Percentiles rank a stretch among this genome's conserved stretches.
These are phyloP conservation scores for Eutrigla gurnardus DNA, from an alignment of 2,797 vertebrate species.

Conservation along the genomic window DNA sequence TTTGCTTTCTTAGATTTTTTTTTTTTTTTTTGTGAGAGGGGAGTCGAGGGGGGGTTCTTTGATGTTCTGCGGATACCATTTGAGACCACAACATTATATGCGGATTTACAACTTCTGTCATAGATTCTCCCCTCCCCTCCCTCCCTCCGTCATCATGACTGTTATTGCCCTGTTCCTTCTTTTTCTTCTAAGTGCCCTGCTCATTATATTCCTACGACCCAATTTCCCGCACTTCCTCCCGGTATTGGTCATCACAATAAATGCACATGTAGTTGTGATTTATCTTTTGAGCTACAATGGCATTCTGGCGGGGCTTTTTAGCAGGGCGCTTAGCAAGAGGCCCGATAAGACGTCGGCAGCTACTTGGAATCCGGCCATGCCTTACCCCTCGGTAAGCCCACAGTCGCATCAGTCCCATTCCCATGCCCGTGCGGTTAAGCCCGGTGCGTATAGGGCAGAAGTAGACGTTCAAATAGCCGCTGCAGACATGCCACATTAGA, in stretches of 20 bases:
- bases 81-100: constrained; percentile 74
- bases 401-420: constrained; percentile 43
- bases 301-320: constrained; percentile 70
- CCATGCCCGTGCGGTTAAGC: constrained; percentile 55
- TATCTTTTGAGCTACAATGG: constrained; percentile 54
- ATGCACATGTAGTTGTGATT: constrained; percentile 49
- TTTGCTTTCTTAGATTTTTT: constrained; percentile 76
- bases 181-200: constrained; percentile 43
- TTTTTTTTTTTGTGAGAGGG: constrained; percentile 35
- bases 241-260: constrained; percentile 41
- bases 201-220: constrained; percentile 34
- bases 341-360: constrained; percentile 67
- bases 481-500: constrained; percentile 65
- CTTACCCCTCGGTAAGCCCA: constrained; percentile 53
- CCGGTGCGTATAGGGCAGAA: constrained; percentile 28
- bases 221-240: constrained; percentile 41
- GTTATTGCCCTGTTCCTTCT: constrained; percentile 52
- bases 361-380: constrained; percentile 75
- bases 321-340: constrained; percentile 69
- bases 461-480: constrained; percentile 52
- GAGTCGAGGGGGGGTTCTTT: constrained; percentile 62
- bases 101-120: constrained; percentile 75
- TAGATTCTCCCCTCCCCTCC: constrained; percentile 48
- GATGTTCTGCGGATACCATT: constrained; percentile 78
- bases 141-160: constrained; percentile 17